Base-by-base conservation (phyloP, 1,140 invertebrate genomes). In the Microplitis demolitor region DNA sequence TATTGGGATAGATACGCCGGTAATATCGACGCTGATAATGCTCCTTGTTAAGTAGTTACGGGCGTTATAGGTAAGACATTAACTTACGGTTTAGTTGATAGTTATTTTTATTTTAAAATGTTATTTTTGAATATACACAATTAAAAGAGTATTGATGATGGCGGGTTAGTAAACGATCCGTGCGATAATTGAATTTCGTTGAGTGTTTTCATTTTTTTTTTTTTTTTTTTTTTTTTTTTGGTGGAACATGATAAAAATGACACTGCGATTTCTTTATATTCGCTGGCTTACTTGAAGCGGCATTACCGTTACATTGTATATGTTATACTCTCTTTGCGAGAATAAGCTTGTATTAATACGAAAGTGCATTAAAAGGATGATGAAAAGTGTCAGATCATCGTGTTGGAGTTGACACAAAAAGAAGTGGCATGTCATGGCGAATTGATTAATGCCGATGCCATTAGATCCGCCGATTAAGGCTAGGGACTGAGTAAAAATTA, bases 291-390 rank as follows among this genome's bases (percentile, higher is more conserved):
- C 53, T 51, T 53, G 64, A 51, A 45, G 62, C 62, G 24, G 35
- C 24, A 24, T 24, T 24, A 45, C 39, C 39, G 39, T 45, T 45
- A 68, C 66, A 54, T 37, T 35, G 51, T 68, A 68, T 68, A 31
- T 11, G 39, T 45, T 9, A 11, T 45, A 45, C 39, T 45, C 39
- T 45, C 39, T 45, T 45, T 45, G 6, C 6, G 6, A 45, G 39
- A 45, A 45, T 45, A 45, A 45, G 39, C 39, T 45, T 45, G 39
- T 45, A 45, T 45, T 45, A 60, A 50, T 13, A 62, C 61, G 78
- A 80, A 83, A 78, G 71, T 79, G 78, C 76, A 83, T 79, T 81
- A 81, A 83, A 83, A 80, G 50, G 74, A 74, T 54, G 72, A 80
- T 54, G 72, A 80, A 82, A 82, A 80, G 75, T 83, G 78, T 82